Base-by-base conservation (phyloP, 2,797 vertebrate species). In the Xyrichtys novacula region DNA sequence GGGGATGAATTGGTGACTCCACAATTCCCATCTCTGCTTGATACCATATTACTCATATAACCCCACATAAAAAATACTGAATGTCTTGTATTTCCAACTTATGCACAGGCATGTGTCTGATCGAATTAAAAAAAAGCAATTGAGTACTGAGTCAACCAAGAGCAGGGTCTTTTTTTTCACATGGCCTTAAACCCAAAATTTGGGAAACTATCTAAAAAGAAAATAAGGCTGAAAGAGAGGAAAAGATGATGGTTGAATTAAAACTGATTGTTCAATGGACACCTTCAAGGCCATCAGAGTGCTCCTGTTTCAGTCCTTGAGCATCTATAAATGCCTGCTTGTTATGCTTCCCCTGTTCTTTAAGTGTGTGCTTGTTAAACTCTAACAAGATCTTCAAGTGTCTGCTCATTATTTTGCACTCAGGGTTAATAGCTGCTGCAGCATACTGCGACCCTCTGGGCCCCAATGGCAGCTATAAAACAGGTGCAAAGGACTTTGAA, bases 381-480 rank as follows among this genome's bases (percentile, higher is more conserved):
- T 61, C 42, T 39, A 50, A 65, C 31, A 29, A 40, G 17, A 68
- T 58, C 46, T 38, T 71, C 34, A 40, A 67, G 55, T 52, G 46
- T 36, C 14, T 42, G 55, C 81, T 85, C 25, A 38, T 81, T 82
- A 77, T 77, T 39, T 67, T 60, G n/a, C 25, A 48, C 38, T 22
- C 26, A 12, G 50, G 59, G 65, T 75, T 78, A 80, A 77, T 55
- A 48, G 76, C 62, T 52, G 49, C 53, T 11, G 12, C 1, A 2
- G 25, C 71, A 53, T 65, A 49, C 25, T 15, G 29, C 38, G 67
- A 59, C 82, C 65, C 25, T 54, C 49, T 55, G 67, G 4, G 4
- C 29, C 43, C 38, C 65, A 58, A 4, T 57, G 43, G 59, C 12
- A 48, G 52, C 40, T 65, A 34, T 29, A 60, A 26, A 68, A 59